These are phyloP conservation scores for Sthenelais limicola DNA, from an alignment of 2,888 invertebrate genomes.

Conservation along the genomic window DNA sequence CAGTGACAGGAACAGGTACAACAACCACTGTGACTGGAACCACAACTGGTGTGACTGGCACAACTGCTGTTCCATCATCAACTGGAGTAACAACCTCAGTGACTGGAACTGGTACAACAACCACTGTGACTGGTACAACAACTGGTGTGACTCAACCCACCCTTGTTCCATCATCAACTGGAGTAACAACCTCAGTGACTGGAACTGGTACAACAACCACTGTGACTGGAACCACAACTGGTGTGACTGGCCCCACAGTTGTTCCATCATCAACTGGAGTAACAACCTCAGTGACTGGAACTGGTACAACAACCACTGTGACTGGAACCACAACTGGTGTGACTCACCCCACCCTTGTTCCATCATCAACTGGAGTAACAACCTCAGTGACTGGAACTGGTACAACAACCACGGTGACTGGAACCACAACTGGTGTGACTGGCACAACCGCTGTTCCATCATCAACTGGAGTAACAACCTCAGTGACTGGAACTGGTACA, in stretches of 20 bases:
- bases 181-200: no score
- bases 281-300: background rate
- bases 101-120: background rate
- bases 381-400: no score
- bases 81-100: background rate
- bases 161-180: no score
- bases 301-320: background rate
- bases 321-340: background rate
- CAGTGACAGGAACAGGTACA: background rate
- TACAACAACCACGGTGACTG: background rate
- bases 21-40: background rate
- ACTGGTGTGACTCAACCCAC: background rate
- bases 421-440: no score
- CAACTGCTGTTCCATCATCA: background rate
- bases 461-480: background rate
- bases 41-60: background rate
- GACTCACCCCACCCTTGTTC: background rate
- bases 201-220: background rate
- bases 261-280: background rate
- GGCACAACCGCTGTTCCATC: no score
- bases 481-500: background rate
- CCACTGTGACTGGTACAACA: background rate
- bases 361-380: background rate
- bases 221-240: background rate
- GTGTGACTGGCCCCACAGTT: no score